Percentiles rank a stretch among this genome's conserved stretches.
phyloP scores from a whole-genome alignment of 1,140 invertebrate genomes.

The Bombus superbus region DNA sequence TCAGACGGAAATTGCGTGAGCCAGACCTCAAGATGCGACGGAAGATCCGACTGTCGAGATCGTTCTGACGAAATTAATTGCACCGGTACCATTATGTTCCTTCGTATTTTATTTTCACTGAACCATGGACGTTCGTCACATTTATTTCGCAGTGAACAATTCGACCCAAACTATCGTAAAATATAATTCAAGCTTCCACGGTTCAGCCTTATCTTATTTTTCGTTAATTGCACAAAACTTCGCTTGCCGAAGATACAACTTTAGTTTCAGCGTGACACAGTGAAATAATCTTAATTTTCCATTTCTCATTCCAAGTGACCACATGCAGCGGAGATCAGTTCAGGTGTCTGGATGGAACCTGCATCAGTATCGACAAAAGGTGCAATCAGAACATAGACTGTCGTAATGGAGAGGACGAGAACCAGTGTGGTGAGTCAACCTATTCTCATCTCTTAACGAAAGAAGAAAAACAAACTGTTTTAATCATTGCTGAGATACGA shows the following conservation, averaged over 20 bases:
- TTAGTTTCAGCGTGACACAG: background rate
- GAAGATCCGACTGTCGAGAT: constrained; percentile 84
- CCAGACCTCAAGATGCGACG: constrained; percentile 85
- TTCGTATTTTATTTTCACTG: constrained; percentile 15
- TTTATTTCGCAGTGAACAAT: background rate
- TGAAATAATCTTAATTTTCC: background rate
- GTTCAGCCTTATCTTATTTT: background rate
- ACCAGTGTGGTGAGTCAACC: constrained; percentile 83
- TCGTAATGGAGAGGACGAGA: constrained; percentile 85
- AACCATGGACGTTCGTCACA: background rate
- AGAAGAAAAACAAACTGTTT: background rate
- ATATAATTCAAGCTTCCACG: background rate
- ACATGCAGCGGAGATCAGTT: constrained; percentile 81
- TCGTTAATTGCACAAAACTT: background rate
- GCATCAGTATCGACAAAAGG: constrained; percentile 85
- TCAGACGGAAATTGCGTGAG: constrained; percentile 87
- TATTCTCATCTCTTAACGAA: background rate
- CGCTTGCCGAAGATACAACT: background rate
- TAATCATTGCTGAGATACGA: constrained; percentile 1
- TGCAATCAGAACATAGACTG: constrained; percentile 87
- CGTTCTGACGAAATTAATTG: constrained; percentile 89
- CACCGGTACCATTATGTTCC: constrained; percentile 80
- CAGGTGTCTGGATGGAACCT: constrained; percentile 86
- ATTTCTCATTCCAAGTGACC: constrained; percentile 73
- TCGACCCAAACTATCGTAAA: background rate